Percentiles rank a stretch among this genome's conserved stretches.
phyloP scores from a whole-genome alignment of 2,797 vertebrate genomes.

The Betta splendens region DNA sequence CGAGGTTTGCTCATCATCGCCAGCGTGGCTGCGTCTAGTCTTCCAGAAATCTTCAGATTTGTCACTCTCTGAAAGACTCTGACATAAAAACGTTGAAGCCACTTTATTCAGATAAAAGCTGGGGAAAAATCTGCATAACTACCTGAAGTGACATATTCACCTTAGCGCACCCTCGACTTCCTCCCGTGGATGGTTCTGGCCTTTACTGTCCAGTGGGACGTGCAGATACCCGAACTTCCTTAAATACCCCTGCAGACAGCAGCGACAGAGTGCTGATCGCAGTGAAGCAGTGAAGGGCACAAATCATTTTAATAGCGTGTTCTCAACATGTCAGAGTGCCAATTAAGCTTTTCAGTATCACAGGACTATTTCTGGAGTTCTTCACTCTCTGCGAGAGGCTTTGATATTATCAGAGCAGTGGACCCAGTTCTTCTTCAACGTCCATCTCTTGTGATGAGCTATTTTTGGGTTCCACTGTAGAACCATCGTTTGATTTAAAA shows the following conservation, averaged over 20 bases:
- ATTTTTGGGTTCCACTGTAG: neutral
- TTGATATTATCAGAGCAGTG: neutral
- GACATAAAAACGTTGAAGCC: neutral
- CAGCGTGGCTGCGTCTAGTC: slow-evolving; percentile 76
- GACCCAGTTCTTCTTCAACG: neutral
- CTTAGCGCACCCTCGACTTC: slow-evolving; percentile 79
- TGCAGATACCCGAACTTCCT: slow-evolving; percentile 84
- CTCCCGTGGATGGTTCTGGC: slow-evolving; percentile 60
- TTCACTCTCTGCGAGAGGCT: no score
- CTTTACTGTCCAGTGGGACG: slow-evolving; percentile 70
- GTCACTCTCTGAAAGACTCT: slow-evolving; percentile 85
- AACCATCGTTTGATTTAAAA: no score
- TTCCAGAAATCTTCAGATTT: slow-evolving; percentile 77
- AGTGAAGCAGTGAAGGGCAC: no score
- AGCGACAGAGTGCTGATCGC: neutral
- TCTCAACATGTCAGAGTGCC: neutral
- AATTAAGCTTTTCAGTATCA: neutral
- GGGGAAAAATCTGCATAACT: neutral
- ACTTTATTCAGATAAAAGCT: neutral
- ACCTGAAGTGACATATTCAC: slow-evolving; percentile 59
- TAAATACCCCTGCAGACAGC: slow-evolving; percentile 80
- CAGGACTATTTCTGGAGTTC: neutral
- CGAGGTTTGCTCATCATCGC: slow-evolving; percentile 83
- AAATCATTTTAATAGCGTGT: neutral
- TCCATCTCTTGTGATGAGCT: neutral